phyloP scores from a whole-genome alignment of 2,888 invertebrate genomes.

The Dione vanillae region DNA sequence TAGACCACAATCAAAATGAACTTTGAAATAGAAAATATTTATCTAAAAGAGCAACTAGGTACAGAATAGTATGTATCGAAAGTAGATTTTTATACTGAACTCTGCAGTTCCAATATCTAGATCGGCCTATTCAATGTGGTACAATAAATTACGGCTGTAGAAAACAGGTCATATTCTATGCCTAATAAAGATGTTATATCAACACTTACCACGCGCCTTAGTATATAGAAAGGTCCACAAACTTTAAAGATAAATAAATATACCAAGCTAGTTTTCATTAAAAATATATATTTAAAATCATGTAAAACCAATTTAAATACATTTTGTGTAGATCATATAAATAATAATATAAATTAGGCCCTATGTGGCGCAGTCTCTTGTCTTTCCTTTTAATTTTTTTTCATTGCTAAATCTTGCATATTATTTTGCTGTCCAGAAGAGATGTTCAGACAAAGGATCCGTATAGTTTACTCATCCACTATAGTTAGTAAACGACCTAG shows the following conservation, averaged over 20 bases:
- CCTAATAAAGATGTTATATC: constrained; percentile 21
- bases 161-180: constrained; percentile 8
- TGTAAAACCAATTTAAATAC: too few species aligned
- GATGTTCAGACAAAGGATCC: too few species aligned
- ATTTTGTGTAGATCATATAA: too few species aligned
- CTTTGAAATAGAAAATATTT: not conserved
- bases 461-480: too few species aligned
- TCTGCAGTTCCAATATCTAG: constrained; percentile 18
- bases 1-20: not conserved
- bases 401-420: too few species aligned
- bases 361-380: too few species aligned
- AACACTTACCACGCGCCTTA: not conserved
- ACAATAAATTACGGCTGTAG: constrained; percentile 17
- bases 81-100: constrained; percentile 3
- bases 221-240: not conserved
- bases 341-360: too few species aligned
- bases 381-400: too few species aligned
- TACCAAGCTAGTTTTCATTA: not conserved
- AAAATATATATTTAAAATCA: too few species aligned
- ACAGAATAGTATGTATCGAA: constrained; percentile 1
- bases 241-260: not conserved
- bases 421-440: too few species aligned
- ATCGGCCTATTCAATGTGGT: constrained; percentile 12
- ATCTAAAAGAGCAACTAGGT: constrained; percentile 9
- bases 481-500: too few species aligned